Conservation (phyloP, 1,140 invertebrate genomes). For the Camponotus vicinus region DNA sequence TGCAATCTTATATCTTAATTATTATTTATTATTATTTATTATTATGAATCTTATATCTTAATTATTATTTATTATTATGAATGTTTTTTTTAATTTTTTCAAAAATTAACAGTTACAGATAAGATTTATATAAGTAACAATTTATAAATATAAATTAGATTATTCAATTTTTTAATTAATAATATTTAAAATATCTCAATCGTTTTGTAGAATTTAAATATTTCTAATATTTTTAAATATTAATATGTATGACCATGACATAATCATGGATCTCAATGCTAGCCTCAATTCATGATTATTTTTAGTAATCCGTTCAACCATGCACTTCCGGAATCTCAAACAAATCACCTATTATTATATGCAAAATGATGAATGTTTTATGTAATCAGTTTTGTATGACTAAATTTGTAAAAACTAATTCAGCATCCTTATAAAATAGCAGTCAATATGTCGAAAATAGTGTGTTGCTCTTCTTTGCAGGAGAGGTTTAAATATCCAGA, state of each 20-base stretch:
- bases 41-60: neutral
- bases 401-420: slow-evolving; percentile 40
- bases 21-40: neutral
- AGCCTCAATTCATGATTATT: slow-evolving; percentile 22
- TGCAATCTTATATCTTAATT: neutral
- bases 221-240: neutral
- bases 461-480: neutral
- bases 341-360: slow-evolving; percentile 22
- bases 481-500: slow-evolving; percentile 5
- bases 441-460: slow-evolving; percentile 12
- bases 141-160: neutral
- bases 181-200: neutral
- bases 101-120: neutral
- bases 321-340: slow-evolving; percentile 52
- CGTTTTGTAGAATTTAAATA: neutral
- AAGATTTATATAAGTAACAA: neutral
- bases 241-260: neutral
- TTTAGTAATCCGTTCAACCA: neutral
- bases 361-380: neutral
- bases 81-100: neutral
- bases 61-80: slow-evolving; percentile 1
- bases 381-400: neutral
- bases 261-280: neutral
- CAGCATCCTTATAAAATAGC: neutral
- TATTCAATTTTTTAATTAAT: neutral